phyloP scores from a whole-genome alignment of 1,140 invertebrate genomes.

The Achroia grisella region DNA sequence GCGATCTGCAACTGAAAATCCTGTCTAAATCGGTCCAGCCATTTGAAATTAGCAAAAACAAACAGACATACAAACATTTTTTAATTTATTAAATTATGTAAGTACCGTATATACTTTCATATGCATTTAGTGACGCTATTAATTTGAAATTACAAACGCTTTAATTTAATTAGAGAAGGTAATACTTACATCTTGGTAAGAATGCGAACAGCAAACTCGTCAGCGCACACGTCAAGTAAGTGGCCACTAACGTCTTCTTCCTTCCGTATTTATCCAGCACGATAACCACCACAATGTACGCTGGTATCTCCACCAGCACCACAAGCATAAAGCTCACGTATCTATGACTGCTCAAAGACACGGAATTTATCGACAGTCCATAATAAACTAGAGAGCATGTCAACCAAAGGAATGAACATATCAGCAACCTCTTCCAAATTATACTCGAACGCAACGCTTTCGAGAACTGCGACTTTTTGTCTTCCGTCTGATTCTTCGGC shows the following conservation, averaged over 20 bases:
- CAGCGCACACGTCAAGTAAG: constrained; percentile 47
- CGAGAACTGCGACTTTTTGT: constrained; percentile 49
- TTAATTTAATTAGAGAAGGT: constrained; percentile 5
- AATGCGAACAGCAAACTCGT: constrained; percentile 64
- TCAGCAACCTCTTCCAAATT: constrained; percentile 78
- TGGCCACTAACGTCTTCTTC: constrained; percentile 58
- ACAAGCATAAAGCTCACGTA: constrained; percentile 83
- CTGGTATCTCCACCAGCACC: constrained; percentile 81
- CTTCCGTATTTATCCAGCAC: constrained; percentile 80
- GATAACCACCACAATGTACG: constrained; percentile 79
- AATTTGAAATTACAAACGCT: too few relatives aligned
- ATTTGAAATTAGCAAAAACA: too few relatives aligned
- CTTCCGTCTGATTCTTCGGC: constrained; percentile 29
- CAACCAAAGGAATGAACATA: constrained; percentile 82
- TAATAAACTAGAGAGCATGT: constrained; percentile 87
- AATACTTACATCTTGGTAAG: constrained; percentile 61
- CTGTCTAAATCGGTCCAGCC: too few relatives aligned
- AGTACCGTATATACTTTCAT: too few relatives aligned
- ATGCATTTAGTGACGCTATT: too few relatives aligned
- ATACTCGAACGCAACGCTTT: constrained; percentile 73
- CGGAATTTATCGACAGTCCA: constrained; percentile 87
- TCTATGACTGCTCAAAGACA: constrained; percentile 79
- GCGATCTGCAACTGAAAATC: too few relatives aligned
- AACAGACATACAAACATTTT: too few relatives aligned
- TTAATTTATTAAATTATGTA: too few relatives aligned